Percentiles rank a stretch among this genome's conserved stretches.
Conservation (phyloP, 92 coral and sea anemone species). For the Metridium senile region DNA sequence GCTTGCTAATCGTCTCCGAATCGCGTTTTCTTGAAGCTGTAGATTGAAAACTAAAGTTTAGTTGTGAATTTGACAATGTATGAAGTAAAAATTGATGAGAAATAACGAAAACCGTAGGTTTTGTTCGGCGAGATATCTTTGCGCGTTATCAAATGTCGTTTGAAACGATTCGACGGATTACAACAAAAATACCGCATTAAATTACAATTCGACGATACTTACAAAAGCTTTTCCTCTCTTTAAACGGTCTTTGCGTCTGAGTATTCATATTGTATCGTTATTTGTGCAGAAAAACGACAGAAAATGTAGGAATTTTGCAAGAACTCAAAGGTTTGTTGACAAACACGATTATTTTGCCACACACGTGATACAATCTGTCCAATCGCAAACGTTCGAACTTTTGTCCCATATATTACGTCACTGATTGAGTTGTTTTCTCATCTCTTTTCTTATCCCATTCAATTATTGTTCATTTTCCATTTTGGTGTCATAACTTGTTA, state of each 20-base stretch:
- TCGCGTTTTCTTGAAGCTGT: constrained; percentile 94
- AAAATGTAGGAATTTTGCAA: constrained; percentile 13
- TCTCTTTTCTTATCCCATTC: background rate
- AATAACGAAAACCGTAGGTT: background rate
- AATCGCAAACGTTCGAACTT: constrained; percentile 7
- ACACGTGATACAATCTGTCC: constrained; percentile 28
- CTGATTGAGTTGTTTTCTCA: background rate
- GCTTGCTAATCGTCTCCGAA: constrained; percentile 88
- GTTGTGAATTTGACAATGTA: background rate
- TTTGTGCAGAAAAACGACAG: constrained; percentile 22
- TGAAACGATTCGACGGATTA: background rate
- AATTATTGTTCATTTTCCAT: background rate
- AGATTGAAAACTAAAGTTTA: constrained; percentile 3
- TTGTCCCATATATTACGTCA: constrained; percentile 18
- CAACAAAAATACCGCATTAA: background rate
- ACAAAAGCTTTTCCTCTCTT: constrained; percentile 92
- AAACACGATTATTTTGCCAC: constrained; percentile 30
- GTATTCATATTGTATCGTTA: constrained; percentile 48
- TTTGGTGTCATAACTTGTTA: background rate
- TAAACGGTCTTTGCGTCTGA: constrained; percentile 76
- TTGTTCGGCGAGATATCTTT: background rate
- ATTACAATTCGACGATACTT: constrained; percentile 38
- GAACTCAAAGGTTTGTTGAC: constrained; percentile 21
- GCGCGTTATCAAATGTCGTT: background rate
- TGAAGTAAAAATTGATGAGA: background rate